Base-by-base conservation (phyloP, 92 coral and sea anemone species). In the Palythoa heliodiscus region DNA sequence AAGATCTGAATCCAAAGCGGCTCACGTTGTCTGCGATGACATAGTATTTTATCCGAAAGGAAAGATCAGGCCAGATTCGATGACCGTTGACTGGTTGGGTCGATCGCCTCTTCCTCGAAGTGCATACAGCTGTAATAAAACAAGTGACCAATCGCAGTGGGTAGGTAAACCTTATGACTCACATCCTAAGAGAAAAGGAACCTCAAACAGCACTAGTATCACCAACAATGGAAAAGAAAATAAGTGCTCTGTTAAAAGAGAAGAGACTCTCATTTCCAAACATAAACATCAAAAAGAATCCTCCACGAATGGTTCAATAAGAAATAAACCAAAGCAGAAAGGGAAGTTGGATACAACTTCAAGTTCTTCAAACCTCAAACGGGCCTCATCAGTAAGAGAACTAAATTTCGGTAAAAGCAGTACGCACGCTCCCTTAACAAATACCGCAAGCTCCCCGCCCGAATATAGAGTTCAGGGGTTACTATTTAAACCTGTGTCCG, bases 401-500 rank as follows among this genome's bases (percentile, higher is more conserved):
- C n/a, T 17, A 37, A 64, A 5, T 13, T 4, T 57, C 63, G 13
- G 37, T 5, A 1, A 24, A 29, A 79, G 11, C n/a, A 63, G 24
- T 22, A 2, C 12, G 38, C 55, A 50, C 14, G 16, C 9, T n/a
- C n/a, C 9, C 0, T 24, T 19, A 39, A 48, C 22, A 38, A n/a
- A 61, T 12, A 10, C 3, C 24, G 7, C 24, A 3, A 7, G 22
- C 37, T 6, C 11, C 39, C 39, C 38, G 24, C 71, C 35, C 13
- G 84, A 20, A 11, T 61, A 79, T 20, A 79, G 84, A 23, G 9
- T 63, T 23, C 47, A 79, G 47, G 11, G 43, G 14, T 23, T 48
- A 7, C 72, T 79, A 22, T 79, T 79, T 43, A 23, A 61, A 13
- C 84, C 84, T 11, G 84, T 80, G 6, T 80, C 84, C n/a, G 84